Evolutionary conservation across 2,888 invertebrate species (phyloP), one percentile per base, ranked within the genome.

Genomic region (Parnassius glacialis): DNA sequence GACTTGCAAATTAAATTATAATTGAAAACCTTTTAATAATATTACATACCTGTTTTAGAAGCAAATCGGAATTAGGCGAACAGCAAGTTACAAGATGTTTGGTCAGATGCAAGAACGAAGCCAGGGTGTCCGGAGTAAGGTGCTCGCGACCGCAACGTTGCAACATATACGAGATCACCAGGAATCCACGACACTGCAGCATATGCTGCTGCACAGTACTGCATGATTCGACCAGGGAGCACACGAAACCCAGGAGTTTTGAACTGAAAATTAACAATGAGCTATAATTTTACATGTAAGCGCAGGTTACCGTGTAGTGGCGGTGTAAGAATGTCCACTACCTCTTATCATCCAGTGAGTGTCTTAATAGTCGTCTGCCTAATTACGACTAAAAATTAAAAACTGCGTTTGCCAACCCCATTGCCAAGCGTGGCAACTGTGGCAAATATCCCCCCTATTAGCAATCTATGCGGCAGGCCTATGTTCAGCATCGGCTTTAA

Each of bases 161-260:
- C 75, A 99, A 94, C 95, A 98, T 97, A 87, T 97, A 98, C 72
- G 99, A 98, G 84, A 99, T 98, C 68, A 99, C 98, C 75, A 99
- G 94, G 90, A 99, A 99, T 65, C 99, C 99, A 74, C 98, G 95
- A 85, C 98, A 98, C 87, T 99, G 99, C 84, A 99, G 97, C 96
- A 99, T 98, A 87, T 99, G 99, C 83, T 99, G 99, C 83, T 99
- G 99, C 64, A 99, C 98, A 48, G 98, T 98, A 81, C 97, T 96
- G 72, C 99, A 99, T 52, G 97, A 97, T 86, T 98, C 98, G 71
- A 99, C 97, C 80, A 99, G 93, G 80, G 99, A 98, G 86, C 98
- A 98, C 76, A 99, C 97, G 92, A 99, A 97, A 67, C 98, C 97
- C 84, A 99, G 94, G 68, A 99, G 93, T 84, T 98, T 98, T 58